Evolutionary conservation across 1,140 invertebrate genomes (phyloP).

Genomic region (Bactericera cockerelli): DNA sequence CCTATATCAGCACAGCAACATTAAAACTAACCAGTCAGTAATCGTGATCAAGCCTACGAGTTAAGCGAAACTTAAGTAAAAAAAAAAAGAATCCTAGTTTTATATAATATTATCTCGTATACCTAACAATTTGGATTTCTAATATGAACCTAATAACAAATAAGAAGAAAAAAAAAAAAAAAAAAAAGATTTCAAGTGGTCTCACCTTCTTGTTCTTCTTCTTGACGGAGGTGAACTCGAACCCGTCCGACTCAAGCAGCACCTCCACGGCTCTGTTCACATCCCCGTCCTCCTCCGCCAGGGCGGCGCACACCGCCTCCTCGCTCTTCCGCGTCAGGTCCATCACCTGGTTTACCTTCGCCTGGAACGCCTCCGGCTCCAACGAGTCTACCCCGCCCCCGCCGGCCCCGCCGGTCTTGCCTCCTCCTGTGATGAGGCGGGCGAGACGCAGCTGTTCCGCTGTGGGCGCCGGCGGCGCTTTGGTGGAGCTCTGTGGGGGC

Average conservation of each 20-base stretch:
- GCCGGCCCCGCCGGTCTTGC: too few species aligned
- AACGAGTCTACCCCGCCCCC: too few species aligned
- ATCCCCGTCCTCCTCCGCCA: conserved; percentile 68
- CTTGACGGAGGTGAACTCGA: conserved; percentile 52
- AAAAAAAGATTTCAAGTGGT: too few species aligned
- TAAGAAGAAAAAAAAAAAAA: too few species aligned
- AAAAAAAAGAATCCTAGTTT: too few species aligned
- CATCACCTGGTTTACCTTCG: conserved; percentile 38
- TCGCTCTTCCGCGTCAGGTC: conserved; percentile 63
- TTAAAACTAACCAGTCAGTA: too few species aligned
- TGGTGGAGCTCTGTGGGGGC: background rate
- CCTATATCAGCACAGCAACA: too few species aligned
- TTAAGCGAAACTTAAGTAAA: too few species aligned
- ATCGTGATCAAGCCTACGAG: too few species aligned
- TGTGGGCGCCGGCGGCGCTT: conserved; percentile 27
- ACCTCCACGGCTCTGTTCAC: conserved; percentile 54
- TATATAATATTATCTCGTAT: too few species aligned
- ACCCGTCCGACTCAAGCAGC: conserved; percentile 49
- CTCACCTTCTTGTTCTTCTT: conserved; percentile 50
- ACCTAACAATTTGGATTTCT: too few species aligned
- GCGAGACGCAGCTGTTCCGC: conserved; percentile 48
- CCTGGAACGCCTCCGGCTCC: background rate
- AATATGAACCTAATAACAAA: too few species aligned
- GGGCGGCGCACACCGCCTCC: conserved; percentile 64
- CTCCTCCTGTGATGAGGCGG: conserved; percentile 37